Conservation (phyloP, 2,113 vertebrate genomes). For the Gavialis gangeticus region DNA sequence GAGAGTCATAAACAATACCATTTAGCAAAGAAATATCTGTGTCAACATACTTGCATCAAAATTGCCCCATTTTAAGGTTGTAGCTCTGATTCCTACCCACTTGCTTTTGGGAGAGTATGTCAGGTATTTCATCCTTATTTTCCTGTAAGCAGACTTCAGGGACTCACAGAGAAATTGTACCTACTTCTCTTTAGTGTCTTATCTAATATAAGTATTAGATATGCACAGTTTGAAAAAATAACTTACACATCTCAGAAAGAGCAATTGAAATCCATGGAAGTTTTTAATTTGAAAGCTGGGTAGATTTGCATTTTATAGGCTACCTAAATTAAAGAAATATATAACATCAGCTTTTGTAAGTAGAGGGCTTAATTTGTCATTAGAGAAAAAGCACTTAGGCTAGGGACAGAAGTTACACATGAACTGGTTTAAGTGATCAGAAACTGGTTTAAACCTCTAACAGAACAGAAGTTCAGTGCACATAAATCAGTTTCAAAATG, state of each 20-base stretch:
- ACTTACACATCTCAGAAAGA: background rate
- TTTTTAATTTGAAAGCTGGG: background rate
- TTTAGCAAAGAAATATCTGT: background rate
- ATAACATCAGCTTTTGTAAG: too few relatives aligned
- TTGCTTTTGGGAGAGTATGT: background rate
- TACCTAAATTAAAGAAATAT: too few relatives aligned
- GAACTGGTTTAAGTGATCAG: too few relatives aligned
- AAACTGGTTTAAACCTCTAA: too few relatives aligned
- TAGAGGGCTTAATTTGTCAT: too few relatives aligned
- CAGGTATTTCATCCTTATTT: background rate
- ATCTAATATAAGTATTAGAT: background rate
- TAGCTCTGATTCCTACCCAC: background rate
- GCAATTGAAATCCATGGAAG: background rate
- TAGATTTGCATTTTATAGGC: too few relatives aligned
- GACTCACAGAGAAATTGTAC: background rate
- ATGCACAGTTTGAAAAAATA: background rate
- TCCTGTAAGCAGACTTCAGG: background rate
- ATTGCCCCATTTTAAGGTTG: background rate
- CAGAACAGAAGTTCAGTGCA: background rate
- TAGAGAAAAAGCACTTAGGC: too few relatives aligned
- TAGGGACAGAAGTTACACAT: too few relatives aligned
- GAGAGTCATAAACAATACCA: background rate
- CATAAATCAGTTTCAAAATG: background rate
- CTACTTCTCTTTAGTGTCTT: background rate
- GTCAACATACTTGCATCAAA: accelerated